Conservation (phyloP, 2,888 invertebrate species). For the Aelia acuminata region DNA sequence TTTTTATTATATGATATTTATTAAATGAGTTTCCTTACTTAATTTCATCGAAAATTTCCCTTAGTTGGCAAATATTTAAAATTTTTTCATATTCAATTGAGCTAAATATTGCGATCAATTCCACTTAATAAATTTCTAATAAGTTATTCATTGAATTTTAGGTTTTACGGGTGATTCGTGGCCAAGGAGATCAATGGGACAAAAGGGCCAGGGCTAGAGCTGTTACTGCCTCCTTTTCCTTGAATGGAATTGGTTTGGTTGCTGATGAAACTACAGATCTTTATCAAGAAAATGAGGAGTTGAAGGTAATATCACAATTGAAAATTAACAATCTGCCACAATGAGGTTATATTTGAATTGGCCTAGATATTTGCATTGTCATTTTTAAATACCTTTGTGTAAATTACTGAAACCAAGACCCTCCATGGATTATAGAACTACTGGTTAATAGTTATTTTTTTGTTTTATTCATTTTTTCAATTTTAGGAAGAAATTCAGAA, state of each 20-base stretch:
- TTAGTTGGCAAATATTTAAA: no score
- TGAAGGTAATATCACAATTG: conserved; percentile 80
- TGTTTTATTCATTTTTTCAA: neutral
- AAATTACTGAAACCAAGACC: no score
- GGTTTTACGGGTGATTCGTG: conserved; percentile 85
- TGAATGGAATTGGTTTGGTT: conserved; percentile 88
- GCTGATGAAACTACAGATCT: conserved; percentile 88
- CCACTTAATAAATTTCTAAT: neutral
- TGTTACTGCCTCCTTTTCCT: conserved; percentile 86
- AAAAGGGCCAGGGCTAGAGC: conserved; percentile 86
- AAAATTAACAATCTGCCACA: no score
- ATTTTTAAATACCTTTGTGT: no score
- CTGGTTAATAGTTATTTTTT: no score
- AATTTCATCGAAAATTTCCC: no score
- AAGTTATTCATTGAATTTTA: conserved; percentile 68
- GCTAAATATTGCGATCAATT: neutral
- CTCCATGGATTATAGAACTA: no score
- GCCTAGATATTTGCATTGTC: no score
- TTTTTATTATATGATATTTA: no score
- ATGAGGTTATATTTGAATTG: no score
- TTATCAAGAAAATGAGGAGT: conserved; percentile 91
- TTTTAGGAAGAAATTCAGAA: conserved; percentile 90
- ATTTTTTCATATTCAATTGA: no score
- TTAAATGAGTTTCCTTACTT: no score
- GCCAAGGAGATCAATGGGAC: conserved; percentile 93